Evolutionary conservation across 1,140 invertebrate genomes (phyloP).

Genomic region (Solenopsis invicta): DNA sequence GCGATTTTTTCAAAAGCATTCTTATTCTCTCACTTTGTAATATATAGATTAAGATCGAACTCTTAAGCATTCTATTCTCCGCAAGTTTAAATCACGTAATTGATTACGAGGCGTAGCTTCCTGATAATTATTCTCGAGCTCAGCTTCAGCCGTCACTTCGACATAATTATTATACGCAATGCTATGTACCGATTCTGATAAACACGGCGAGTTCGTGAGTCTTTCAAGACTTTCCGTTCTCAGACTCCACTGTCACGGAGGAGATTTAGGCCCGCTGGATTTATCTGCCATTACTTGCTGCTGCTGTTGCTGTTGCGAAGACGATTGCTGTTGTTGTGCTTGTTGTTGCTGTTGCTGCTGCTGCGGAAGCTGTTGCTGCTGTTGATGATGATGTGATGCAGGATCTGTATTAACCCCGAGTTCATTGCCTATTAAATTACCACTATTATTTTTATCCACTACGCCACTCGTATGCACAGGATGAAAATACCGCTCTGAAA

Average conservation of each 20-base stretch:
- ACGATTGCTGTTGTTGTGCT: conserved; percentile 73
- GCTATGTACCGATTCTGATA: conserved; percentile 68
- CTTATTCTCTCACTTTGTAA: conserved; percentile 32
- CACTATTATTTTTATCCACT: conserved; percentile 84
- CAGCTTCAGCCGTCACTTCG: conserved; percentile 29
- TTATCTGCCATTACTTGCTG: conserved; percentile 86
- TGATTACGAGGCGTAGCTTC: conserved; percentile 71
- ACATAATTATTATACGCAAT: conserved; percentile 65
- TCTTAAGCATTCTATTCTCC: conserved; percentile 75
- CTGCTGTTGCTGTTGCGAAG: conserved; percentile 77
- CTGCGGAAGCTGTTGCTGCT: conserved; percentile 63
- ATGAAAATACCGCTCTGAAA: conserved; percentile 86
- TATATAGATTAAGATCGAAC: conserved; percentile 73
- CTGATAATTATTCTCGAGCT: conserved; percentile 64
- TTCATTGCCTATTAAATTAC: conserved; percentile 82
- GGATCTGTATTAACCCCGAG: conserved; percentile 81
- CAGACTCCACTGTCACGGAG: conserved; percentile 85
- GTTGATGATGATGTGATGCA: conserved; percentile 82
- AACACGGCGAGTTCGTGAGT: conserved; percentile 70
- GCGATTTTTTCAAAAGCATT: conserved; percentile 14
- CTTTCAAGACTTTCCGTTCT: conserved; percentile 72
- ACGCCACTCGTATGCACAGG: conserved; percentile 85
- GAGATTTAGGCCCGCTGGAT: conserved; percentile 85
- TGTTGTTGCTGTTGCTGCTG: conserved; percentile 81
- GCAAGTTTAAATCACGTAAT: conserved; percentile 72